Percentiles rank a stretch among this genome's conserved stretches.
phyloP scores from a whole-genome alignment of 2,888 invertebrate genomes.

The Latrodectus elegans region DNA sequence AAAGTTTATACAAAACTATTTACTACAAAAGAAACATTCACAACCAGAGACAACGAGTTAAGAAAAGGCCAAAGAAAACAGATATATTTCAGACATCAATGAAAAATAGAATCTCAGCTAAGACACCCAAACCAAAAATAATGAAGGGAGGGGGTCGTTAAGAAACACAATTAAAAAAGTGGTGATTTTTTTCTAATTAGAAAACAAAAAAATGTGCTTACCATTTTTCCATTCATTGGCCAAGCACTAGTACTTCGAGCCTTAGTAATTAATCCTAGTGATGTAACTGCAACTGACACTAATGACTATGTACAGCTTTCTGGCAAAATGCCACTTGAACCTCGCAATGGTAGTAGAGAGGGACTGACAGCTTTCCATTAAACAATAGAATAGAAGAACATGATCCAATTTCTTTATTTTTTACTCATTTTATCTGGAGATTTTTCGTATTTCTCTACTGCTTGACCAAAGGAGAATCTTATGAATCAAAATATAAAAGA shows the following conservation, averaged over 20 bases:
- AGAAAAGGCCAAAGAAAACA: neutral
- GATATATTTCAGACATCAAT: constrained; percentile 2
- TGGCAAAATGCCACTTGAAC: constrained; percentile 59
- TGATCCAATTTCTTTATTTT: constrained; percentile 48
- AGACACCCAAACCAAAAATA: neutral
- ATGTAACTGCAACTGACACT: constrained; percentile 66
- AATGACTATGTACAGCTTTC: constrained; percentile 66
- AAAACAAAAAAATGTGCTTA: constrained; percentile 23
- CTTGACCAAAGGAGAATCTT: constrained; percentile 23
- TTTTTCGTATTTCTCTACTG: constrained; percentile 32
- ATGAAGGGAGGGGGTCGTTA: constrained; percentile 5
- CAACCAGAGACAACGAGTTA: neutral
- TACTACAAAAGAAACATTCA: constrained; percentile 4
- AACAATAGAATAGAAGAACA: constrained; percentile 64
- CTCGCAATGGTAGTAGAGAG: constrained; percentile 36
- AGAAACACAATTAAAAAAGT: constrained; percentile 34
- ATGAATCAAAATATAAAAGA: constrained; percentile 59
- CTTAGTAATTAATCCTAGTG: constrained; percentile 61
- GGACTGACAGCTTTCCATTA: constrained; percentile 62
- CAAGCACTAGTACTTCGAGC: constrained; percentile 32
- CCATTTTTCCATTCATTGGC: constrained; percentile 55
- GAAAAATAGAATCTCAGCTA: neutral
- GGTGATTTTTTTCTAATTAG: constrained; percentile 46
- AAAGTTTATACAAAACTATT: neutral
- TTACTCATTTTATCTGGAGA: constrained; percentile 56